Evolutionary conservation across 2,797 vertebrate species (phyloP), one percentile per base, ranked within the genome.

Genomic region (Callimico goeldii): DNA sequence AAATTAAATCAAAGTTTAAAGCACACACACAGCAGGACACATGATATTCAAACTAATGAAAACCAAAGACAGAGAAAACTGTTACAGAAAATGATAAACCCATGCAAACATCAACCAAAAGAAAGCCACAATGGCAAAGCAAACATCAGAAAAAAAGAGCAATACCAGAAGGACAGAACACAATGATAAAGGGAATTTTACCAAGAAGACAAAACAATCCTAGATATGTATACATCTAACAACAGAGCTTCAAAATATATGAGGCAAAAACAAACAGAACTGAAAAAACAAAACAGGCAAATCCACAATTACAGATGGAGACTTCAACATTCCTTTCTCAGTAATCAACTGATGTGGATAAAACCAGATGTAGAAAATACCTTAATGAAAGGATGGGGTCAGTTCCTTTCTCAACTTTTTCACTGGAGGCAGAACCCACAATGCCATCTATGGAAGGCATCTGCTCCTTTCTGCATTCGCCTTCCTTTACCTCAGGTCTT

Each of bases 281-380:
- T 61, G 52, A 61, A 79, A 88, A 87, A 7, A 91, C 7, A 5
- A 93, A 96, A 91, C 1, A 46, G 4, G 4, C 52, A 88, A 91
- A 81, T 52, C 75, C 7, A 73, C 24, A 83, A 57, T 90, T 61
- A 84, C 1, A 92, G 39, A 14, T 61, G 19, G 4, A 84, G 24
- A 94, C 26, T 76, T 91, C 14, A 58, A 75, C 4, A 94, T 26
- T 83, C 58, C 26, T 85, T 70, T 64, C n/a, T 67, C 14, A n/a
- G 67, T 73, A 95, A 85, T 70, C 83, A 57, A 88, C 0, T 92
- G 41, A 97, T n/a, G 12, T 13, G 79, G n/a, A 79, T 24, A 81
- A 91, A 95, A 48, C 52, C 72, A 94, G 70, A 79, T 10, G 14
- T 3, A 97, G 96, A 85, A 77, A 88, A 97, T 98, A 99, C 98